phyloP scores from a whole-genome alignment of 2,888 invertebrate genomes.

The Adelphocoris suturalis region DNA sequence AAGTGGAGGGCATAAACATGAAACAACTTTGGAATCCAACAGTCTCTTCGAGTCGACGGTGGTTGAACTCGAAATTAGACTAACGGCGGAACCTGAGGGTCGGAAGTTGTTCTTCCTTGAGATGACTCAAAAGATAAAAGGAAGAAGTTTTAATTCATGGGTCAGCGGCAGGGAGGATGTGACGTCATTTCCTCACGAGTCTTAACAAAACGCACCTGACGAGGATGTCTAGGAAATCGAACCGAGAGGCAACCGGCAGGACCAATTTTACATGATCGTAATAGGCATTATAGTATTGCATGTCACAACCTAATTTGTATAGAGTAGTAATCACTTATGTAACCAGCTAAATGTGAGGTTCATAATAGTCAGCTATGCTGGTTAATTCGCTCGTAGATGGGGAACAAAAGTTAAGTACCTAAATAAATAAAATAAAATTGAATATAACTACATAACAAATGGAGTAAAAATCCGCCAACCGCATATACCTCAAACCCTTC shows the following conservation, averaged over 20 bases:
- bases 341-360: too few relatives aligned
- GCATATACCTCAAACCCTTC: too few relatives aligned
- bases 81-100: slow-evolving; percentile 30
- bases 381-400: too few relatives aligned
- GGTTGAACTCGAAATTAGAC: slow-evolving; percentile 19
- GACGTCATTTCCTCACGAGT: slow-evolving; percentile 61
- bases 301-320: too few relatives aligned
- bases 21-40: not conserved
- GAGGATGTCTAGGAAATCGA: not conserved
- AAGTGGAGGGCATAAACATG: not conserved
- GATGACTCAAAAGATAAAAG: slow-evolving; percentile 53
- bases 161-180: slow-evolving; percentile 57
- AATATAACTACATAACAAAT: too few relatives aligned
- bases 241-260: not conserved
- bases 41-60: not conserved
- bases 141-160: slow-evolving; percentile 23
- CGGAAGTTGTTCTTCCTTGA: slow-evolving; percentile 36
- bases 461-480: too few relatives aligned
- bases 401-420: too few relatives aligned
- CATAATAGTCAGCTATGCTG: too few relatives aligned
- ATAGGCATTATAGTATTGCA: too few relatives aligned
- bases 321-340: too few relatives aligned
- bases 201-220: slow-evolving; percentile 54
- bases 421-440: too few relatives aligned
- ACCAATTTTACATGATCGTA: too few relatives aligned